Evolutionary conservation across 2,888 invertebrate genomes (phyloP).

Genomic region (Thera britannica): DNA sequence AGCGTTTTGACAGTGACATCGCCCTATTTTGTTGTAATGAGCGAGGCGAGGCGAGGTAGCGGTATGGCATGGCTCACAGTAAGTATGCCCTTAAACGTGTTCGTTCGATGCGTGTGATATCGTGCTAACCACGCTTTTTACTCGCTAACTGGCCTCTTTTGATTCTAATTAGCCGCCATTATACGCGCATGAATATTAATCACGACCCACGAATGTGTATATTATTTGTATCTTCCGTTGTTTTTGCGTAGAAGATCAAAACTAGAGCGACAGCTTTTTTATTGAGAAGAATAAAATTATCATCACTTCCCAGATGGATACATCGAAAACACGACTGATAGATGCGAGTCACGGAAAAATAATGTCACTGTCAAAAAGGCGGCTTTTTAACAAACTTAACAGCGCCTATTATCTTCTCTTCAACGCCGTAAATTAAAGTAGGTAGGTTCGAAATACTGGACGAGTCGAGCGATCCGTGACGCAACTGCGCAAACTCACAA

Average conservation of each 20-base stretch:
- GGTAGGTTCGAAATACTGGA: constrained; percentile 61
- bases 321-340: constrained; percentile 21
- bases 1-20: constrained; percentile 12
- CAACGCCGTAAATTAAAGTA: constrained; percentile 80
- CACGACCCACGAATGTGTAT: constrained; percentile 26
- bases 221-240: constrained; percentile 24
- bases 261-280: constrained; percentile 13
- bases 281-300: constrained; percentile 7
- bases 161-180: constrained; percentile 30
- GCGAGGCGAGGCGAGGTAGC: constrained; percentile 4
- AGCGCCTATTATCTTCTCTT: constrained; percentile 77
- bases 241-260: constrained; percentile 15
- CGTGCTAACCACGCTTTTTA: constrained; percentile 25
- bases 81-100: constrained; percentile 12
- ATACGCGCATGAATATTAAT: constrained; percentile 28
- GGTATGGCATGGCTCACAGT: not conserved
- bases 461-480: constrained; percentile 54
- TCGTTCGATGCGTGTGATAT: constrained; percentile 18
- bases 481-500: constrained; percentile 37
- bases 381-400: constrained; percentile 73
- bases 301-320: constrained; percentile 8
- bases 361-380: constrained; percentile 53
- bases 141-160: constrained; percentile 29
- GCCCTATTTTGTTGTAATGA: constrained; percentile 11
- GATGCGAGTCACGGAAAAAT: constrained; percentile 27